phyloP scores from a whole-genome alignment of 2,888 invertebrate species.

The Drosophila neonasuta region DNA sequence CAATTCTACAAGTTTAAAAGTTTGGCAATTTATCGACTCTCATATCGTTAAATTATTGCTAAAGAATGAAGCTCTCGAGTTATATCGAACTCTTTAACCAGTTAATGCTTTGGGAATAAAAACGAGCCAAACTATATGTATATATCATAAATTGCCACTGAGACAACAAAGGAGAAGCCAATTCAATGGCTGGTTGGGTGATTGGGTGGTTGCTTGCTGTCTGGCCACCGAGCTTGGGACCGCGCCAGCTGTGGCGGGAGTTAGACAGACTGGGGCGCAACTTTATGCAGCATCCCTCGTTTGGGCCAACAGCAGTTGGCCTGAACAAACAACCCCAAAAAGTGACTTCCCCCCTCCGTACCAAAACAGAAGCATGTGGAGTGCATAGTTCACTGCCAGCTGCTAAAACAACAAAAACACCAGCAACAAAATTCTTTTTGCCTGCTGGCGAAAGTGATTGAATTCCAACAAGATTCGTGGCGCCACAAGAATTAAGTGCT shows the following conservation, averaged over 20 bases:
- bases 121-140: constrained; percentile 37
- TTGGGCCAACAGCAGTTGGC: constrained; percentile 27
- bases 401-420: constrained; percentile 24
- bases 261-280: constrained; percentile 53
- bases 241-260: constrained; percentile 55
- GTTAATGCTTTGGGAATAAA: constrained; percentile 68
- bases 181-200: constrained; percentile 7
- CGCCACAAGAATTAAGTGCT: constrained; percentile 37
- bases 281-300: constrained; percentile 61
- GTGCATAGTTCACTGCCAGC: constrained; percentile 44
- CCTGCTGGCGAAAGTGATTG: constrained; percentile 64
- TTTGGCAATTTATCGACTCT: not conserved
- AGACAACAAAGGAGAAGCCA: constrained; percentile 68
- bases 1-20: not conserved
- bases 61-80: constrained; percentile 12
- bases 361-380: constrained; percentile 36
- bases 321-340: constrained; percentile 33
- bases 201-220: constrained; percentile 3
- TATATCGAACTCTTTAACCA: constrained; percentile 10
- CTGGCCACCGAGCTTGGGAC: constrained; percentile 22
- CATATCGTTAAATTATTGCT: constrained; percentile 29
- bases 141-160: constrained; percentile 55
- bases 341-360: constrained; percentile 8
- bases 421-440: constrained; percentile 34
- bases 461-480: constrained; percentile 57